Conservation (phyloP, 2,113 vertebrate species). For the Phasianus colchicus region DNA sequence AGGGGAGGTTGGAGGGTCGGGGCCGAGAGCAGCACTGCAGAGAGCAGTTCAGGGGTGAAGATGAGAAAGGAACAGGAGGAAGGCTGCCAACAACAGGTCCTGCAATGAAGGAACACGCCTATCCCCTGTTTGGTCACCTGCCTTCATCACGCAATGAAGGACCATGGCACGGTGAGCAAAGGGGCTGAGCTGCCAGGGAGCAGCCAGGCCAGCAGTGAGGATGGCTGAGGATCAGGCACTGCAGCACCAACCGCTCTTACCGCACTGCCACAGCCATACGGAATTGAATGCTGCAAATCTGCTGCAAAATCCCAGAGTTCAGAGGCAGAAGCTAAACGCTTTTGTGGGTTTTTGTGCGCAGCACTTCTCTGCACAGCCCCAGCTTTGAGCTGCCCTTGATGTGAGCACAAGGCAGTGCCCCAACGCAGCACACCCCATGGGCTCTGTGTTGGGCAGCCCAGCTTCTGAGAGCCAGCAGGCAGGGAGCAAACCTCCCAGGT, state of each 20-base stretch:
- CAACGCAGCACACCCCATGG: not conserved
- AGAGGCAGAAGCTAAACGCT: not conserved
- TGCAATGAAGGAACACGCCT: not conserved
- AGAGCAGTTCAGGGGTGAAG: not conserved
- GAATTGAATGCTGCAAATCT: not conserved
- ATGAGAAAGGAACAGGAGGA: not conserved
- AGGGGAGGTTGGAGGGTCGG: not conserved
- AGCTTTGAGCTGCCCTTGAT: not conserved
- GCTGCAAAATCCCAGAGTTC: accelerated
- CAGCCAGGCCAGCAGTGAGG: not conserved
- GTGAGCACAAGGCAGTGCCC: not conserved
- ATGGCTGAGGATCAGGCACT: not conserved
- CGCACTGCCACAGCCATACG: accelerated
- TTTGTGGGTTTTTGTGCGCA: accelerated
- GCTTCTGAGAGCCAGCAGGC: not conserved
- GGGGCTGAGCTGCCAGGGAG: accelerated
- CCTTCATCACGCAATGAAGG: accelerated
- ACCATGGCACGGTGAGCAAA: accelerated
- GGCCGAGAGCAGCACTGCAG: not conserved
- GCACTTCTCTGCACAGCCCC: not conserved
- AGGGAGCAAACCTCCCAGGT: accelerated
- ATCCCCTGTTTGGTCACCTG: not conserved
- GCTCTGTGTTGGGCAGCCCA: not conserved
- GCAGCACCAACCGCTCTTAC: accelerated
- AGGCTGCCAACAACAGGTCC: not conserved